Percentiles rank a stretch among this genome's conserved stretches.
These are phyloP conservation scores for Gavia stellata DNA, from an alignment of 2,113 vertebrate genomes.

Conservation along the genomic window DNA sequence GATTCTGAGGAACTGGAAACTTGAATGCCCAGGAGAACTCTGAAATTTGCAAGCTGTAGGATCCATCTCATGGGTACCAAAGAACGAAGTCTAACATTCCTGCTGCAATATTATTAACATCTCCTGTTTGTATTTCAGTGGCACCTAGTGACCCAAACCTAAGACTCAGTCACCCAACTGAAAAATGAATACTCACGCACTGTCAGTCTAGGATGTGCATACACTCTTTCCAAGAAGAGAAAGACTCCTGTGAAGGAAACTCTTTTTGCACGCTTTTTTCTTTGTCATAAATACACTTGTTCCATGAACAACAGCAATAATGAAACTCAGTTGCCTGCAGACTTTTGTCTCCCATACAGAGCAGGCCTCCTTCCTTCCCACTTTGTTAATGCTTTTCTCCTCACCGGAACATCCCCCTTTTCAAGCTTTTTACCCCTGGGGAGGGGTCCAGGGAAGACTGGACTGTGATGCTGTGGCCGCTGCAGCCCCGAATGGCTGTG, in stretches of 20 bases:
- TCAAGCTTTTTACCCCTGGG: not conserved
- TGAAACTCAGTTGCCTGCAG: not conserved
- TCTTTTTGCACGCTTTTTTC: not conserved
- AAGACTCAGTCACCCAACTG: not conserved
- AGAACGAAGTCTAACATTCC: not conserved
- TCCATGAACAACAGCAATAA: not conserved
- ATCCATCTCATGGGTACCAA: not conserved
- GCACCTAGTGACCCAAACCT: slow-evolving; percentile 15
- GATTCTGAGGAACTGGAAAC: not conserved
- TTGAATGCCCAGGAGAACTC: not conserved
- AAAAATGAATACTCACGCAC: not conserved
- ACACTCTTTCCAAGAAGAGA: not conserved
- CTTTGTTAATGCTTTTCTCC: not conserved
- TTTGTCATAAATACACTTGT: not conserved
- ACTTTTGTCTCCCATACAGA: not conserved
- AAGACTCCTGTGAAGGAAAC: not conserved
- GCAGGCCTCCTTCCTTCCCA: not conserved
- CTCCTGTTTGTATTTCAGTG: slow-evolving; percentile 4
- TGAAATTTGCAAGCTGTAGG: not conserved
- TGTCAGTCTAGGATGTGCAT: not conserved
- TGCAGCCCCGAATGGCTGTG: rapidly evolving
- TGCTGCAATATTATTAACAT: not conserved
- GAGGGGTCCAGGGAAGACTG: not conserved
- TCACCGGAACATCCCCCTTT: not conserved
- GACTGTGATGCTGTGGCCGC: rapidly evolving